These are phyloP conservation scores for Tolmerus cingulatus DNA, from an alignment of 2,888 invertebrate species.

Conservation along the genomic window DNA sequence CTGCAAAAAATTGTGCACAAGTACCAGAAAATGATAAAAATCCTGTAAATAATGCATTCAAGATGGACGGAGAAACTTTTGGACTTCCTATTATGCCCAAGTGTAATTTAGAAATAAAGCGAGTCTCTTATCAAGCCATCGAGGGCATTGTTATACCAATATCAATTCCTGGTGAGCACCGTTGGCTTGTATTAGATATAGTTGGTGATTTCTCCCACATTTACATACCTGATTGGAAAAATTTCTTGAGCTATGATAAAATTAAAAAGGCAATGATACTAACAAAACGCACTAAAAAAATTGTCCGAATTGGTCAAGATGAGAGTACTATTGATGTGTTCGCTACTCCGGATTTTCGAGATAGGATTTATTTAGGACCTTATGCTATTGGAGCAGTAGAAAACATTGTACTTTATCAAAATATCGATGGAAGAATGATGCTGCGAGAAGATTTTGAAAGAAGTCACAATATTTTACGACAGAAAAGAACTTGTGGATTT, in stretches of 20 bases:
- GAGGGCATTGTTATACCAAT: slow-evolving; percentile 57
- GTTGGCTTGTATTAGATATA: slow-evolving; percentile 60
- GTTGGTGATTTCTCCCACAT: slow-evolving; percentile 62
- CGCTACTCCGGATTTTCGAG: slow-evolving; percentile 48
- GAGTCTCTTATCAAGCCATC: slow-evolving; percentile 52
- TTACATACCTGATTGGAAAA: slow-evolving; percentile 59
- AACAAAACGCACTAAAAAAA: slow-evolving; percentile 53
- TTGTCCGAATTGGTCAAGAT: slow-evolving; percentile 54
- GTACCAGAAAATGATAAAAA: not conserved
- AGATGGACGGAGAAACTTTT: not conserved
- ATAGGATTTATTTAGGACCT: slow-evolving; percentile 62
- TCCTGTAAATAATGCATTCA: not conserved
- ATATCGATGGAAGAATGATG: slow-evolving; percentile 60
- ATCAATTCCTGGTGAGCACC: slow-evolving; percentile 54
- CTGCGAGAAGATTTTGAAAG: slow-evolving; percentile 59
- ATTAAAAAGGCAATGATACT: slow-evolving; percentile 56
- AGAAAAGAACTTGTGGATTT: slow-evolving; percentile 57
- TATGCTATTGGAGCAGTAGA: slow-evolving; percentile 52
- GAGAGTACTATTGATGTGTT: slow-evolving; percentile 31
- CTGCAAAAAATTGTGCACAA: not conserved
- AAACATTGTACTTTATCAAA: slow-evolving; percentile 58
- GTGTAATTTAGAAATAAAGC: slow-evolving; percentile 43
- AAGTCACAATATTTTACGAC: slow-evolving; percentile 53
- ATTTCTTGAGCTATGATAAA: slow-evolving; percentile 58
- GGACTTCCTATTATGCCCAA: slow-evolving; percentile 20